Percentiles rank a stretch among this genome's conserved stretches.
phyloP scores from a whole-genome alignment of 92 coral and sea anemone genomes.

The Plumapathes pennacea region DNA sequence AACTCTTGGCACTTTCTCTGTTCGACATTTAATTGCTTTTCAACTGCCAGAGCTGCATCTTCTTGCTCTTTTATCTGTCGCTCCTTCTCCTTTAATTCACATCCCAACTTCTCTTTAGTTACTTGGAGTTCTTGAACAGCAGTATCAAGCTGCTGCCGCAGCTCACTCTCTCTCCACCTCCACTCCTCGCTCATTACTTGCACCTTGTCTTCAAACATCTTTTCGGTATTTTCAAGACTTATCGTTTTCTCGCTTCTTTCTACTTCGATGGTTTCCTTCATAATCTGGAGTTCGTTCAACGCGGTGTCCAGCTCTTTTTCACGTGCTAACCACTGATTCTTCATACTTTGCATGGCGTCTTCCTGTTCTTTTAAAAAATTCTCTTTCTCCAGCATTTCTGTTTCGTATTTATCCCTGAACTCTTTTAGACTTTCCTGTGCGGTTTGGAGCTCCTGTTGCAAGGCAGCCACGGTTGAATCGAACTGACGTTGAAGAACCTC shows the following conservation, averaged over 20 bases:
- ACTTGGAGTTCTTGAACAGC: constrained; percentile 40
- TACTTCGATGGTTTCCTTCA: too few relatives aligned
- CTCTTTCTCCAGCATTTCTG: too few relatives aligned
- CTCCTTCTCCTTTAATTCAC: constrained; percentile 57
- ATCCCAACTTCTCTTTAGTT: constrained; percentile 61
- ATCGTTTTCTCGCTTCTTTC: too few relatives aligned
- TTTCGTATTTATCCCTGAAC: too few relatives aligned
- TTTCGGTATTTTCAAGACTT: too few relatives aligned
- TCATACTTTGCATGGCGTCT: not conserved
- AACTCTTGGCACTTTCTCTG: constrained; percentile 24
- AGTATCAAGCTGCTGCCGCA: too few relatives aligned
- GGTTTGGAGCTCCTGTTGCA: too few relatives aligned
- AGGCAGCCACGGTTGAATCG: too few relatives aligned
- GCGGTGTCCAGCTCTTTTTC: too few relatives aligned
- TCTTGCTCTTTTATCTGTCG: constrained; percentile 22
- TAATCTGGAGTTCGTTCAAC: too few relatives aligned
- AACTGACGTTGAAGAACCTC: too few relatives aligned
- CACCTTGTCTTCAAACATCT: not conserved
- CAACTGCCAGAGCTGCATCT: not conserved
- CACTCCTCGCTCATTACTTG: not conserved
- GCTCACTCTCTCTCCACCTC: not conserved
- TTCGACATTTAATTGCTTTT: constrained; percentile 34
- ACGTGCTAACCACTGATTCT: constrained; percentile 18
- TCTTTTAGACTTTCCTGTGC: not conserved
- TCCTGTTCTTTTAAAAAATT: not conserved